Conservation (phyloP, 2,113 vertebrate genomes). For the Ornithorhynchus anatinus region DNA sequence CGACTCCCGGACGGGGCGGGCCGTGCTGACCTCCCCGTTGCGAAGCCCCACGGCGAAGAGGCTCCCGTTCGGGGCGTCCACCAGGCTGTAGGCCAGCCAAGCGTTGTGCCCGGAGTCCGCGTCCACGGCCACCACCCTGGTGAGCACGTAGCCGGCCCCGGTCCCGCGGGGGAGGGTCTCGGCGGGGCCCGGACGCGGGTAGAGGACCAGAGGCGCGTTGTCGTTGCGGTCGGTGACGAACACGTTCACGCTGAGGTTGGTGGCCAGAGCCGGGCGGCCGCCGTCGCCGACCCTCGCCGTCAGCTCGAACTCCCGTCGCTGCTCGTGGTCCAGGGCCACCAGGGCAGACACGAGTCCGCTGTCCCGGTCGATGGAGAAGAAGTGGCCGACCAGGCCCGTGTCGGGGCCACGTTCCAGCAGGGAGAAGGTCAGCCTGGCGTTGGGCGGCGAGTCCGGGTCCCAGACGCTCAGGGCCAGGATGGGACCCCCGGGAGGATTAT, state of each 20-base stretch:
- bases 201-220: conserved; percentile 79
- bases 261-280: conserved; percentile 62
- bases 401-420: conserved; percentile 67
- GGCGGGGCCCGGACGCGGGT: conserved; percentile 62
- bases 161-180: conserved; percentile 65
- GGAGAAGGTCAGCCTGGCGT: conserved; percentile 76
- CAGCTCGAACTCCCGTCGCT: conserved; percentile 68
- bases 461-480: conserved; percentile 77
- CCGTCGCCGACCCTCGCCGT: conserved; percentile 69
- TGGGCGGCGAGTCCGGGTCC: conserved; percentile 72
- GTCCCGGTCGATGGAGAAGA: conserved; percentile 75
- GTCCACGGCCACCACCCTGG: conserved; percentile 80
- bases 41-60: conserved; percentile 79
- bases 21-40: conserved; percentile 79
- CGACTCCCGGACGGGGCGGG: conserved; percentile 75
- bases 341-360: conserved; percentile 69
- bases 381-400: conserved; percentile 48
- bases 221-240: conserved; percentile 82
- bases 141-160: conserved; percentile 70
- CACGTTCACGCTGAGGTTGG: conserved; percentile 71
- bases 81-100: conserved; percentile 80
- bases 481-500: conserved; percentile 76
- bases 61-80: conserved; percentile 76
- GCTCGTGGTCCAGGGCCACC: conserved; percentile 74
- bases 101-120: conserved; percentile 82